phyloP scores from a whole-genome alignment of 2,888 invertebrate species.

The Macrosiphum euphorbiae region DNA sequence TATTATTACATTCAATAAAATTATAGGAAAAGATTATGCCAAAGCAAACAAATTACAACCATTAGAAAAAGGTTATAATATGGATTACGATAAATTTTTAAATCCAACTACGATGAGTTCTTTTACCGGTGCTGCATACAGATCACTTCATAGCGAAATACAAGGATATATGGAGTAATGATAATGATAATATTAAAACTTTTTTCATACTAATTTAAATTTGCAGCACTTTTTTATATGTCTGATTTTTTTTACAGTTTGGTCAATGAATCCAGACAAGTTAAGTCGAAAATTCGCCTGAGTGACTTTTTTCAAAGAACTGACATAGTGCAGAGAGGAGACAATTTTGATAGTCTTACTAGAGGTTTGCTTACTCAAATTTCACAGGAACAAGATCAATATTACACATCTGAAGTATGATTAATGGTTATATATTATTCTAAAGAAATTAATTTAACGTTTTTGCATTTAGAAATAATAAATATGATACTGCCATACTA shows the following conservation, averaged over 20 bases:
- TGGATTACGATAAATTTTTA: conserved; percentile 77
- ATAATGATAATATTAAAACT: background rate
- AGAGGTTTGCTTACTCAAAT: conserved; percentile 54
- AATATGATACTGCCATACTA: background rate
- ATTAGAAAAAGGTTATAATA: conserved; percentile 72
- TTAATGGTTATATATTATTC: background rate
- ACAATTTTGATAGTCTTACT: conserved; percentile 42
- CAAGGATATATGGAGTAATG: conserved; percentile 50
- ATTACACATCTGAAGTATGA: conserved; percentile 35
- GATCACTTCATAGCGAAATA: conserved; percentile 77
- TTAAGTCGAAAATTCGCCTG: conserved; percentile 21
- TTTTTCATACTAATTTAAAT: background rate
- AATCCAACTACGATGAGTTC: conserved; percentile 78
- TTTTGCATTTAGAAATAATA: background rate
- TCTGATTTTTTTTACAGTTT: conserved; percentile 14
- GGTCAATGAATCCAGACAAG: conserved; percentile 1
- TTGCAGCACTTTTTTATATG: background rate
- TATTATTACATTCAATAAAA: background rate
- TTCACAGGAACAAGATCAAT: conserved; percentile 47
- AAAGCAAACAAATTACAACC: conserved; percentile 58
- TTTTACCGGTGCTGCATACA: conserved; percentile 79
- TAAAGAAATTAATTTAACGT: background rate
- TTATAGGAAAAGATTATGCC: conserved; percentile 56
- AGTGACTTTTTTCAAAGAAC: conserved; percentile 43
- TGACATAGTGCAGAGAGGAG: conserved; percentile 34